Evolutionary conservation across 2,113 vertebrate genomes (phyloP).

Genomic region (Felis chaus): DNA sequence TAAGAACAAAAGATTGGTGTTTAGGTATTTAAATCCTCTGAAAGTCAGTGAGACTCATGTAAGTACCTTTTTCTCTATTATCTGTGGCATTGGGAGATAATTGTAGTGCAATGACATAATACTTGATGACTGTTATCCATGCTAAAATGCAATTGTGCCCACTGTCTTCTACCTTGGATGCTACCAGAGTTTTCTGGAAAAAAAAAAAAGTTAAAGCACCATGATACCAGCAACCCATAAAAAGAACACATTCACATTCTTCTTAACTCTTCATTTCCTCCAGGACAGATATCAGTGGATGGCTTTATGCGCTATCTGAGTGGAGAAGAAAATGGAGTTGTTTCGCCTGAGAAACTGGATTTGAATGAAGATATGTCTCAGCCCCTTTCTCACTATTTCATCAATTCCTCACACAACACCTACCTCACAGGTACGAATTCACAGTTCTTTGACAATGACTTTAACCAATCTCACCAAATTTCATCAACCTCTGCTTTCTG

Average conservation of each 20-base stretch:
- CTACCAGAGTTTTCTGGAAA: neutral
- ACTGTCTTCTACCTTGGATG: neutral
- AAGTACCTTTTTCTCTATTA: neutral
- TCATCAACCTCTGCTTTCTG: neutral
- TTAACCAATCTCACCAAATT: neutral
- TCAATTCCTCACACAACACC: conserved; percentile 99
- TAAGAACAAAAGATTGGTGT: neutral
- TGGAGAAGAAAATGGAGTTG: conserved; percentile 96
- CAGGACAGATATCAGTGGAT: conserved; percentile 98
- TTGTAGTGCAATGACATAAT: neutral
- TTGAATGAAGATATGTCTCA: conserved; percentile 98
- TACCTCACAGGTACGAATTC: conserved; percentile 95
- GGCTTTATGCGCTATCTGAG: conserved; percentile 95
- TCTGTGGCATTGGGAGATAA: neutral
- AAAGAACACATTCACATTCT: conserved; percentile 40
- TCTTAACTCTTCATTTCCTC: conserved; percentile 66
- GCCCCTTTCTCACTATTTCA: conserved; percentile 98
- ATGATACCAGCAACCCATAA: neutral
- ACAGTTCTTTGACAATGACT: neutral
- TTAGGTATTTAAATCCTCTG: neutral
- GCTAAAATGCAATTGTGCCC: neutral
- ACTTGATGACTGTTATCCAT: neutral
- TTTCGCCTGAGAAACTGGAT: conserved; percentile 98
- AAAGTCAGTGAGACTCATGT: neutral
- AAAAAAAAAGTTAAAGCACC: neutral